Conservation (phyloP, 2,113 vertebrate genomes). For the Halcyon senegalensis region DNA sequence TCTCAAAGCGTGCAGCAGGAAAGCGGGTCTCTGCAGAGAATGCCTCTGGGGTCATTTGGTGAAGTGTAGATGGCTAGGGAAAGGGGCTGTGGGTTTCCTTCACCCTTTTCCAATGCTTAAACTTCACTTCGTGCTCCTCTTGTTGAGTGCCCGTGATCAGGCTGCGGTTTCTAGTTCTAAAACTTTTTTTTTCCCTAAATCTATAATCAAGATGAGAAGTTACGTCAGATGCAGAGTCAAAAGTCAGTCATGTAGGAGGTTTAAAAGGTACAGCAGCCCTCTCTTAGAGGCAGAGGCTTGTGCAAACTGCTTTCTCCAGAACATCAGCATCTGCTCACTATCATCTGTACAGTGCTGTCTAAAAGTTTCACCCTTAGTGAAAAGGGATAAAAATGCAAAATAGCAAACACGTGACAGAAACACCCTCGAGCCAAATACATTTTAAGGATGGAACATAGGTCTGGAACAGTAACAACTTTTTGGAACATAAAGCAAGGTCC, state of each 20-base stretch:
- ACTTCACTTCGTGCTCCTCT: background rate
- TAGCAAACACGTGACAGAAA: background rate
- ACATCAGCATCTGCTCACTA: background rate
- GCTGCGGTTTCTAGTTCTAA: background rate
- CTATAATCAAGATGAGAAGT: background rate
- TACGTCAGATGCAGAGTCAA: background rate
- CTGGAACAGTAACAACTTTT: background rate
- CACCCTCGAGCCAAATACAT: background rate
- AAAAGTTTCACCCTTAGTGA: background rate
- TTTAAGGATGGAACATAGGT: background rate
- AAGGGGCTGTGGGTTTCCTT: background rate
- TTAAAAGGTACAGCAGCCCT: background rate
- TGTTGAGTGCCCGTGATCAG: background rate
- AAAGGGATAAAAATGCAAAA: background rate
- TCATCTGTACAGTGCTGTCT: background rate
- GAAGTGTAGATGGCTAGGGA: background rate
- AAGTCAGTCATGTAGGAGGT: background rate
- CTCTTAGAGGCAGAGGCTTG: background rate
- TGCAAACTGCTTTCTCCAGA: background rate
- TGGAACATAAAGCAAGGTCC: background rate
- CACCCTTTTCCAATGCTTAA: background rate
- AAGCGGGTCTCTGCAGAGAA: background rate
- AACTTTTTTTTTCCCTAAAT: background rate
- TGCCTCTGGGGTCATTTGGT: background rate
- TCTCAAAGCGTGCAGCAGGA: background rate